Percentiles rank a stretch among this genome's conserved stretches.
These are phyloP conservation scores for Creontiades dilutus DNA, from an alignment of 2,888 invertebrate species.

Conservation along the genomic window DNA sequence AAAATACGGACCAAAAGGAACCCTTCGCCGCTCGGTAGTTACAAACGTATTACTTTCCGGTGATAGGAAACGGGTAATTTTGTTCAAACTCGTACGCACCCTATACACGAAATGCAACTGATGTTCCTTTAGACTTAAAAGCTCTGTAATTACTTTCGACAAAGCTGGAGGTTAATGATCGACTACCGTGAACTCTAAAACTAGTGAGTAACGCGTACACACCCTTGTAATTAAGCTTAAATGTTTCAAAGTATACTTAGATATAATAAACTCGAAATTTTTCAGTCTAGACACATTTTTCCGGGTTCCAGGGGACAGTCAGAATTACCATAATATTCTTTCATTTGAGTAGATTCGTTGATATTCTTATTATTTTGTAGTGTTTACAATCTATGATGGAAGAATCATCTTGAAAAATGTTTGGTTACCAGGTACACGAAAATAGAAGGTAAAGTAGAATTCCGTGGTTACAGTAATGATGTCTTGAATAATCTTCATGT, in stretches of 20 bases:
- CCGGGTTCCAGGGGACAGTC: no score
- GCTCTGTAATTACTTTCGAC: conserved; percentile 38
- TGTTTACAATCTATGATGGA: no score
- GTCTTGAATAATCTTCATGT: no score
- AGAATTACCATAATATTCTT: no score
- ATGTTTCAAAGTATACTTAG: not conserved
- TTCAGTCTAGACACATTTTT: no score
- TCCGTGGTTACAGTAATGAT: no score
- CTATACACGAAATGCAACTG: not conserved
- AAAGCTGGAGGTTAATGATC: conserved; percentile 17
- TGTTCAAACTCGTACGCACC: not conserved
- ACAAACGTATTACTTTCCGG: conserved; percentile 23
- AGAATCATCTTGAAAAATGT: no score
- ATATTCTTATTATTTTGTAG: no score
- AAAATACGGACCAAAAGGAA: not conserved
- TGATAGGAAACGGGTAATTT: conserved; percentile 7
- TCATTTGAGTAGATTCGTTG: no score
- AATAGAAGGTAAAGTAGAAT: no score
- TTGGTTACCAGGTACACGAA: no score
- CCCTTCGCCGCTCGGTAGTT: not conserved
- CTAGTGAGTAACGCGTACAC: not conserved
- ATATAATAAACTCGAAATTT: not conserved
- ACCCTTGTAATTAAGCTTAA: conserved; percentile 16
- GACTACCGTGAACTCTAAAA: conserved; percentile 44
- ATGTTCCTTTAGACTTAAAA: conserved; percentile 43